Evolutionary conservation across 35 echinoderm and acorn worm species (phyloP).

Genomic region (Diadema setosum): DNA sequence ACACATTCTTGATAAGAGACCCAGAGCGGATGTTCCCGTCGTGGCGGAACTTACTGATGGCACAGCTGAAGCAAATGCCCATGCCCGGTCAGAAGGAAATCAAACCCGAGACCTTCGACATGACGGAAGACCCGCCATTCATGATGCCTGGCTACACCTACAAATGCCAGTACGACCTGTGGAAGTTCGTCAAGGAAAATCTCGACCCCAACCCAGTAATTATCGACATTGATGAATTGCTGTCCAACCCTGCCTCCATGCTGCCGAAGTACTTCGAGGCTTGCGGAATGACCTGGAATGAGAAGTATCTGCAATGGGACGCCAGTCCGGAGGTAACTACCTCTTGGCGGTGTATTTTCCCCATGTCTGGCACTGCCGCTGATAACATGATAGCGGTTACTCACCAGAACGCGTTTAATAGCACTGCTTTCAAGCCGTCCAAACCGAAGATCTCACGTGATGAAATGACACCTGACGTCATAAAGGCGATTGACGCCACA

Average conservation of each 20-base stretch:
- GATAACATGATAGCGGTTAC: neutral
- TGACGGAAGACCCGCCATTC: neutral
- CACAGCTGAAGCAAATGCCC: neutral
- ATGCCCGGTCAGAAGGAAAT: neutral
- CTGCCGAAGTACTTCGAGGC: constrained; percentile 55
- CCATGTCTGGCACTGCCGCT: neutral
- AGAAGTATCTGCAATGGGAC: constrained; percentile 5
- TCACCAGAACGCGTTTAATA: neutral
- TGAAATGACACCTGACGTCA: neutral
- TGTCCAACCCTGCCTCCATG: neutral
- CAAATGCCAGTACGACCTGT: constrained; percentile 41
- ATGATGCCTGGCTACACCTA: constrained; percentile 9
- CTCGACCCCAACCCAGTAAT: constrained; percentile 18
- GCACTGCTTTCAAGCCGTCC: neutral
- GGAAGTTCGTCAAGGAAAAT: constrained; percentile 25
- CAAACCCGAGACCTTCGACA: neutral
- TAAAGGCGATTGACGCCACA: constrained; percentile 3
- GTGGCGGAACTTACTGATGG: neutral
- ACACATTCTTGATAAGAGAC: constrained; percentile 54
- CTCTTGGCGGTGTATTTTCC: neutral
- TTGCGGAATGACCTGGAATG: constrained; percentile 40
- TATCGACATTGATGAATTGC: constrained; percentile 43
- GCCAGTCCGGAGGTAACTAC: neutral
- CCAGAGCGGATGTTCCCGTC: constrained; percentile 38
- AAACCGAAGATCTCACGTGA: neutral